Conservation (phyloP, 1,140 invertebrate genomes). For the Ganaspis sp. region DNA sequence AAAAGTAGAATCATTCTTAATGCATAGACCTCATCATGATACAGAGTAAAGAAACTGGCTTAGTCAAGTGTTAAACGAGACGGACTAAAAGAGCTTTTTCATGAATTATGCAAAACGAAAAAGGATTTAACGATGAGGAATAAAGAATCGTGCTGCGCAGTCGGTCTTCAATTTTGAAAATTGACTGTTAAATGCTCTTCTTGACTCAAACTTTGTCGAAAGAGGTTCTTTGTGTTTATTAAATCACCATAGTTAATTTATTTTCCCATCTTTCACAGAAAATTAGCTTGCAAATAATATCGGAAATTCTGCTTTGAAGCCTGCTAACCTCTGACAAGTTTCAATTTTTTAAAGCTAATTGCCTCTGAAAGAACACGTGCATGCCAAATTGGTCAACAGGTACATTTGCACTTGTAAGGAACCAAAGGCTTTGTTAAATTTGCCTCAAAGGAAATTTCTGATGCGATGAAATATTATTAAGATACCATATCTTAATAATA, state of each 20-base stretch:
- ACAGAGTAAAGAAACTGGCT: slow-evolving; percentile 6
- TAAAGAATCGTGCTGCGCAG: neutral
- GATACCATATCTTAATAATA: too few species aligned
- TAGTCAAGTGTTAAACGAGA: slow-evolving; percentile 9
- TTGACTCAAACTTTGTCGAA: neutral
- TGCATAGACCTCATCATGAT: neutral
- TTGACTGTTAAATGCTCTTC: neutral
- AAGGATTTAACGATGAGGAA: slow-evolving; percentile 5
- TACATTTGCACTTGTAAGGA: too few species aligned
- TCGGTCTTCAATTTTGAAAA: neutral
- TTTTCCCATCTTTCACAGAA: neutral
- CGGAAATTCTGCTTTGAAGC: too few species aligned
- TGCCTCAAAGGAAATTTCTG: too few species aligned
- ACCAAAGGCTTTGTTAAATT: too few species aligned
- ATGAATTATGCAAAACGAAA: slow-evolving; percentile 14
- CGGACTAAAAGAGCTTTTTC: neutral
- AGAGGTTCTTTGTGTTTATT: neutral
- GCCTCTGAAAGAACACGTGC: too few species aligned
- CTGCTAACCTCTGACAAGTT: too few species aligned
- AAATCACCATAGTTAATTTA: neutral
- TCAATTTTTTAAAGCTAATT: too few species aligned
- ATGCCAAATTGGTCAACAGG: too few species aligned
- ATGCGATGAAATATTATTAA: too few species aligned
- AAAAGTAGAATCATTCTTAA: neutral
- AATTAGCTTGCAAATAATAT: too few species aligned